These are phyloP conservation scores for Sclerurus mexicanus DNA, from an alignment of 2,113 vertebrate species.

Conservation along the genomic window DNA sequence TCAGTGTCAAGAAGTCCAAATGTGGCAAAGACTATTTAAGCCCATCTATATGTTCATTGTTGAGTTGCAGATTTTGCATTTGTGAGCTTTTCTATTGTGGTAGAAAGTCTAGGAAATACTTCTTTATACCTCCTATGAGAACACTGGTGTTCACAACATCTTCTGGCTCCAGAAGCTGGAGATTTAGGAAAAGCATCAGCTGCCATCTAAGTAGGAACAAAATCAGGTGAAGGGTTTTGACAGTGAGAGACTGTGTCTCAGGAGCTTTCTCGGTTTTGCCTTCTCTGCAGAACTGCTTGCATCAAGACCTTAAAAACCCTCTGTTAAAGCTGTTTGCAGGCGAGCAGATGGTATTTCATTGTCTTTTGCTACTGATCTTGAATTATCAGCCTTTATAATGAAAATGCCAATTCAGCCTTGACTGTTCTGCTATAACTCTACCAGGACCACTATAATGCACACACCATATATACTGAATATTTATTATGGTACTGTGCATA, in stretches of 20 bases:
- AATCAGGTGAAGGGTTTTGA: neutral
- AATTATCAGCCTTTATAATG: constrained; percentile 53
- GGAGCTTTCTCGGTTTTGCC: constrained; percentile 13
- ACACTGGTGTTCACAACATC: neutral
- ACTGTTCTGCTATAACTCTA: constrained; percentile 48
- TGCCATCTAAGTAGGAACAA: neutral
- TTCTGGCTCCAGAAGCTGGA: neutral
- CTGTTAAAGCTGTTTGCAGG: constrained; percentile 61
- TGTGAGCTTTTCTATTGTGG: neutral
- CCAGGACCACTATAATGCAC: constrained; percentile 33
- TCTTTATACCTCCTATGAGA: neutral
- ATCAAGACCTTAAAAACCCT: constrained; percentile 56
- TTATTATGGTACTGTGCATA: constrained; percentile 40
- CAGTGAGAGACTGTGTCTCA: neutral
- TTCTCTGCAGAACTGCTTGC: constrained; percentile 32
- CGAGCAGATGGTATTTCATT: constrained; percentile 63
- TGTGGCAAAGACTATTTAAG: neutral
- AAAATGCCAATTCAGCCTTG: constrained; percentile 61
- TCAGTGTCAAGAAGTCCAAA: neutral
- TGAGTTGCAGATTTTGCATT: neutral
- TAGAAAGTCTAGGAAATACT: neutral
- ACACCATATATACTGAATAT: constrained; percentile 53
- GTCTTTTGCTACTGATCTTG: constrained; percentile 42
- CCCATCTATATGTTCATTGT: neutral
- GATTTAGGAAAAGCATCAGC: neutral